A percentile compares a stretch with the other conserved stretches of the same genome.
Evolutionary conservation across 37 sponge, comb jelly and placozoan species (phyloP).

Genomic region (Axinella damicornis): DNA sequence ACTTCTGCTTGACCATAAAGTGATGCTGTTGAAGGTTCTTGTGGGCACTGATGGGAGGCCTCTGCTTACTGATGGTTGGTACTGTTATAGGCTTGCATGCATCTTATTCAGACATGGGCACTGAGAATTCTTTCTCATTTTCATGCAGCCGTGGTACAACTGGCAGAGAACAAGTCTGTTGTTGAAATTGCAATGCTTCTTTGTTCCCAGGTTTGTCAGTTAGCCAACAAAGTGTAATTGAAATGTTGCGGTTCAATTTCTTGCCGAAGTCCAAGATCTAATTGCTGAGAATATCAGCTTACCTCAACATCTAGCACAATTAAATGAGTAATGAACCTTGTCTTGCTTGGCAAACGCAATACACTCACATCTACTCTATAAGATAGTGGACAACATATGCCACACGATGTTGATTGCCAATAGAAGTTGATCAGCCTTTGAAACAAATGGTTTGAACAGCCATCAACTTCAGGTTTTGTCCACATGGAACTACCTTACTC

Average conservation of each 20-base stretch:
- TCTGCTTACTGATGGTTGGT: constrained; percentile 66
- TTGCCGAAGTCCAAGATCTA: too few species aligned
- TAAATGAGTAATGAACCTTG: too few species aligned
- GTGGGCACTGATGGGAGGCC: constrained; percentile 52
- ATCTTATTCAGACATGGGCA: neutral
- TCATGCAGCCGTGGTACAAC: constrained; percentile 40
- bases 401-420: too few species aligned
- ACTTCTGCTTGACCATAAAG: constrained; percentile 45
- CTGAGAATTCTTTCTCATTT: neutral
- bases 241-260: too few species aligned
- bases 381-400: too few species aligned
- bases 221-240: neutral
- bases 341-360: too few species aligned
- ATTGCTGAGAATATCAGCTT: too few species aligned
- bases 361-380: too few species aligned
- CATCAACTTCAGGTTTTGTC: neutral
- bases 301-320: too few species aligned
- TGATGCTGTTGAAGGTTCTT: constrained; percentile 36
- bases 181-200: constrained; percentile 89
- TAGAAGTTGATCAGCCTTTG: too few species aligned
- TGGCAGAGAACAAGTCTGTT: constrained; percentile 46
- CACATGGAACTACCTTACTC: neutral
- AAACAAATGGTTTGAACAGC: too few species aligned
- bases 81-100: neutral
- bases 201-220: constrained; percentile 80